Evolutionary conservation across 2,797 vertebrate genomes (phyloP), one percentile per base, ranked within the genome.

Genomic region (Labroides dimidiatus): DNA sequence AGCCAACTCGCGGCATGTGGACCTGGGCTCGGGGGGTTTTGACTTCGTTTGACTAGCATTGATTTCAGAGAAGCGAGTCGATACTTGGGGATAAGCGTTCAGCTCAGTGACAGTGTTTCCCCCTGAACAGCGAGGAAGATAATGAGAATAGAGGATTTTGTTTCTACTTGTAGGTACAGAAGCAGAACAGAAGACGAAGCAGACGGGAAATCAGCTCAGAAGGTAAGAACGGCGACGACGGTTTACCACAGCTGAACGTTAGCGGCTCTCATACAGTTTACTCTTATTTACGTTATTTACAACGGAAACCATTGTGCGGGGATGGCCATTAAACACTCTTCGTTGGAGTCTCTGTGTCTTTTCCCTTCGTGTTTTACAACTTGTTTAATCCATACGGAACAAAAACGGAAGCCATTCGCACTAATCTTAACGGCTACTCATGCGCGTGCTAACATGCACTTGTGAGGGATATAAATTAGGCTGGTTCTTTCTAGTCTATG

Each of bases 121-220:
- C 49, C 49, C 20, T 53, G 52, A 41, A 61, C 63, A 37, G 81
- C 37, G 69, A 51, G 50, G 78, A 65, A 55, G 72, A 91, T 72
- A 84, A 92, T 91, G 89, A 86, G 42, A 90, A 85, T 79, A 89
- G 87, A 67, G 83, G 72, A 58, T 75, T 62, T 72, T 12, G 64
- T 55, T 69, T 81, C 27, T 74, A 60, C 51, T 48, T 62, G 77
- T 69, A 64, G 85, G 78, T 62, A 61, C 77, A 69, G 61, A 6
- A 39, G 66, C 53, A 52, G 59, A 78, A 72, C 52, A 53, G 69
- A 50, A 41, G 37, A 27, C 39, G 72, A 65, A 48, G 65, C 51
- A 54, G 53, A 67, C 59, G 70, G 55, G 66, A 78, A 81, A 73
- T 71, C 76, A 36, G 75, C 23, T 43, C 69, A 2, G 30, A 90